Evolutionary conservation across 2,888 invertebrate genomes (phyloP).

Genomic region (Apocheima hispidaria): DNA sequence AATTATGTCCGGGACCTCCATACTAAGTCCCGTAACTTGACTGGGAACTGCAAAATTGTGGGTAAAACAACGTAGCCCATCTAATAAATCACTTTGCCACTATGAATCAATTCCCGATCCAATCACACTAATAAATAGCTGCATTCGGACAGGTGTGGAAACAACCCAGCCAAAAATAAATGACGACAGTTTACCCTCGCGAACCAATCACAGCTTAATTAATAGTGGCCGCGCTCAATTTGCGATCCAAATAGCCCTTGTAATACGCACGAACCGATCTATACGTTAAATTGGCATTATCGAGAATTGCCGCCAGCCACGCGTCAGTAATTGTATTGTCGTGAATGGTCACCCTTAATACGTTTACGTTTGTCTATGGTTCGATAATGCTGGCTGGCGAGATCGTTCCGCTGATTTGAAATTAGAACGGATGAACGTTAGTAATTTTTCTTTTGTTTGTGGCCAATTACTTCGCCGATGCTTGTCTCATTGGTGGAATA

Average conservation of each 20-base stretch:
- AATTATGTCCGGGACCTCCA: no score
- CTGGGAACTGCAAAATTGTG: neutral
- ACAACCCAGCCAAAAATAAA: constrained; percentile 48
- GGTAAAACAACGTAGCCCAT: neutral
- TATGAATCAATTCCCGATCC: constrained; percentile 7
- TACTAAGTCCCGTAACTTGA: no score
- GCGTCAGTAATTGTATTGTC: constrained; percentile 73
- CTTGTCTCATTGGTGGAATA: neutral
- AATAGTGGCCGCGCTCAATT: constrained; percentile 75
- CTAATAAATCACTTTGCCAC: neutral
- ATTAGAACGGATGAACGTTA: constrained; percentile 49
- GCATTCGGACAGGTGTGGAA: constrained; percentile 19
- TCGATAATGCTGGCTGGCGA: constrained; percentile 47
- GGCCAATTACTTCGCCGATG: neutral
- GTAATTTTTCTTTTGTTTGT: constrained; percentile 20
- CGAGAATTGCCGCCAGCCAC: constrained; percentile 70
- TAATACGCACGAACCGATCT: constrained; percentile 58
- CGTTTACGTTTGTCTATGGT: constrained; percentile 72
- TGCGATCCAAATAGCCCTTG: constrained; percentile 68
- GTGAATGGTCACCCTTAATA: constrained; percentile 67
- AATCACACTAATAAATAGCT: constrained; percentile 16
- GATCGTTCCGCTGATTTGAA: constrained; percentile 54
- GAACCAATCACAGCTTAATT: constrained; percentile 71
- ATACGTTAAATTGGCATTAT: constrained; percentile 79
- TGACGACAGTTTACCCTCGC: constrained; percentile 47